Base-by-base conservation (phyloP, 2,113 vertebrate genomes). In the Chitala chitala region DNA sequence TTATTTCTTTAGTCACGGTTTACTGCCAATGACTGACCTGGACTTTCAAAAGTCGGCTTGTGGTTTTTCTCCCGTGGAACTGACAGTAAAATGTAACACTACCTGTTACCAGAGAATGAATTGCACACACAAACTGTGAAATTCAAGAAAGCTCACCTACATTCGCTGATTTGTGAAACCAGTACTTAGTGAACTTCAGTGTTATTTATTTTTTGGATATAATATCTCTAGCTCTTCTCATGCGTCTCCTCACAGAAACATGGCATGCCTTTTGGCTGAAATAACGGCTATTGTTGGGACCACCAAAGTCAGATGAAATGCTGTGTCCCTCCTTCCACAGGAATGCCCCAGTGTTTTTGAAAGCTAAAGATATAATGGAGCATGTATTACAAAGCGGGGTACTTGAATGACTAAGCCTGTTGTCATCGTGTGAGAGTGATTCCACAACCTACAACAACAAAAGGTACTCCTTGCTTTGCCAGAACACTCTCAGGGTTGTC, bases 351-450 rank as follows among this genome's bases (percentile, higher is more conserved):
- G 40, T 76, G 76, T 84, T 78, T 84, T 70, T 75, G 72, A 71
- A 59, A n/a, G 8, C 50, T 4, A 24, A 63, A 51, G 76, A 79
- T 78, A 79, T 69, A 63, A 72, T 72, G 12, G 69, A 70, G 80
- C 77, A 80, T 75, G 84, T 53, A 10, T 76, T 76, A 82, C 82
- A 87, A 86, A 85, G 81, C 71, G 9, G 64, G 63, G 63, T 80
- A 83, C 84, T 87, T 85, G 77, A 85, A 69, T 80, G 81, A 82
- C 86, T 82, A 83, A 88, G 83, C 82, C 77, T 33, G 74, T 81
- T 85, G 83, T 88, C 85, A 87, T 84, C 83, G 15, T 85, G 78
- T 78, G 75, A 78, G 76, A 77, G 80, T 75, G 77, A 75, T 69
- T 82, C 83, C 72, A 38, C 63, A 76, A 74, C 81, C 79, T 86